phyloP scores from a whole-genome alignment of 2,797 vertebrate genomes.

The Dipus sagitta region DNA sequence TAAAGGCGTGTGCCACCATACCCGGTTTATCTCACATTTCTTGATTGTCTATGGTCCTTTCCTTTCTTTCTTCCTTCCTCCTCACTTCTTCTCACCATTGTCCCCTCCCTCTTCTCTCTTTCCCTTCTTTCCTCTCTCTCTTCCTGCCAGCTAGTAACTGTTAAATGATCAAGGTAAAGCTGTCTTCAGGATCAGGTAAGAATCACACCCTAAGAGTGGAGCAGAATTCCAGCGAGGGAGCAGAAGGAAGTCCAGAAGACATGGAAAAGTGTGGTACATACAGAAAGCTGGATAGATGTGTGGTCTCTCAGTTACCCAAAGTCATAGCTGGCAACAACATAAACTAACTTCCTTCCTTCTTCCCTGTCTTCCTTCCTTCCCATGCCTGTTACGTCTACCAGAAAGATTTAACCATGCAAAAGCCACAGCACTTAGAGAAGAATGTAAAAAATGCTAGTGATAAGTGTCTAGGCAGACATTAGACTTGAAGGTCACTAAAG shows the following conservation, averaged over 20 bases:
- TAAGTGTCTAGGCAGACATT: neutral
- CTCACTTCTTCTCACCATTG: neutral
- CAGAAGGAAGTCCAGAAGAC: neutral
- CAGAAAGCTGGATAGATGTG: neutral
- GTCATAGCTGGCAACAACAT: neutral
- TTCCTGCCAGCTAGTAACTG: neutral
- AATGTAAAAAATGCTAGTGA: neutral
- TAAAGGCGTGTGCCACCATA: no score
- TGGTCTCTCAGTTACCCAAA: neutral
- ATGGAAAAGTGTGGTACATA: neutral
- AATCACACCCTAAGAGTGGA: neutral
- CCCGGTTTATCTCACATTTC: neutral
- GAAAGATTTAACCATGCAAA: constrained; percentile 4
- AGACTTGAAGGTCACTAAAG: no score
- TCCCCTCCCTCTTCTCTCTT: neutral
- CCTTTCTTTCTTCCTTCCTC: neutral
- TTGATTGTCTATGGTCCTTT: neutral
- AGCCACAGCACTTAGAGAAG: neutral
- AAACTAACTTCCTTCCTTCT: no score
- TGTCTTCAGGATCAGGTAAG: neutral
- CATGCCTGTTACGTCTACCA: neutral
- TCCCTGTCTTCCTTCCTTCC: neutral
- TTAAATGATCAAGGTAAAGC: neutral
- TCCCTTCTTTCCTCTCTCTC: neutral
- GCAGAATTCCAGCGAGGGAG: neutral